Base-by-base conservation (phyloP, 2,797 vertebrate genomes). In the Xenopus petersii region DNA sequence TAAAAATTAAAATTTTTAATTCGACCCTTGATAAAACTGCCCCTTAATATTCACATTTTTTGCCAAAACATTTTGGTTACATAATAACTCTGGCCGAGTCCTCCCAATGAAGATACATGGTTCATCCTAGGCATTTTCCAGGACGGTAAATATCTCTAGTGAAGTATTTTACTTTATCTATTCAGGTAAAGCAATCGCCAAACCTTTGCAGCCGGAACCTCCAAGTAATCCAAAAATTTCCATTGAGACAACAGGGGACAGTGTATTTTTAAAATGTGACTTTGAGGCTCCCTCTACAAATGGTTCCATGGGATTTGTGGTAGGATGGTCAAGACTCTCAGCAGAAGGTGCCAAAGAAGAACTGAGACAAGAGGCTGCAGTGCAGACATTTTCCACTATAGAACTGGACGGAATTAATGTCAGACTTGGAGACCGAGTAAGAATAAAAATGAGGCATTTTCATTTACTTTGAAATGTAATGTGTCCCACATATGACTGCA, bases 321-420 rank as follows among this genome's bases (percentile, higher is more conserved):
- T 96, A 77, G 82, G 85, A 51, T 98, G 97, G 95, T 93, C 91
- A 63, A 93, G 94, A 63, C 86, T 95, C 79, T 94, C 92, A 48
- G 79, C 91, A 26, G 88, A 89, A 65, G 93, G 92, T 73, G 64
- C 81, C 75, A 94, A 86, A 83, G 95, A 98, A 82, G 93, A 98
- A 71, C 88, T 97, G 68, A 94, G 86, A 64, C 89, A 75, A 75
- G 95, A 98, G 87, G 95, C 88, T 75, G 89, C 92, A 58, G 75
- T 96, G 81, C 90, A 89, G 80, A 82, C 85, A 0, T 89, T 88
- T 30, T 92, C 93, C 63, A 82, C 91, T 42, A 91, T 97, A 26
- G 95, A 98, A 81, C 79, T 98, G 80, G 95, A 98, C 60, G 95
- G 95, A 10, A 91, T 97, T 84, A 97, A 94, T 67, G 48, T 98